Percentiles rank a stretch among this genome's conserved stretches.
These are phyloP conservation scores for Theonella swinhoei DNA, from an alignment of 37 sponge, comb jelly and placozoan genomes.

Conservation along the genomic window DNA sequence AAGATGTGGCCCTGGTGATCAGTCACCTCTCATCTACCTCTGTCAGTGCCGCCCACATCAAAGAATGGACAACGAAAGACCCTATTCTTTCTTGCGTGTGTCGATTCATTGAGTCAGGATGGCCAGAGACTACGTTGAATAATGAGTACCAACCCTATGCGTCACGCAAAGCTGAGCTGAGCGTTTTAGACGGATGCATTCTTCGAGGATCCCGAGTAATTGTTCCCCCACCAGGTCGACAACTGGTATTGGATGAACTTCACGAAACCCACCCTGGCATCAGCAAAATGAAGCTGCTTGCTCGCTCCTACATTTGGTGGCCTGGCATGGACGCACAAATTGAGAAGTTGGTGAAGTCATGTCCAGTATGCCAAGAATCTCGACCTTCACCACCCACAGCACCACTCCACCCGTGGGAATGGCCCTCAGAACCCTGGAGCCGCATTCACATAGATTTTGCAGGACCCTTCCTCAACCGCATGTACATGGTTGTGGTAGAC, in stretches of 20 bases:
- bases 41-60: no score
- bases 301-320: conserved; percentile 40
- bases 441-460: conserved; percentile 24
- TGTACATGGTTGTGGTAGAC: conserved; percentile 8
- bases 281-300: conserved; percentile 28
- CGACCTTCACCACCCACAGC: conserved; percentile 10
- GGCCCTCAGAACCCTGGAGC: conserved; percentile 13
- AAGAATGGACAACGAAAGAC: neutral
- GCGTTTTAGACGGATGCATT: no score
- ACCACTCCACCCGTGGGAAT: conserved; percentile 37
- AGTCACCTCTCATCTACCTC: no score
- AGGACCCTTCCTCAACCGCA: conserved; percentile 5
- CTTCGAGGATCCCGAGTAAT: conserved; percentile 11
- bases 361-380: neutral
- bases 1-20: no score
- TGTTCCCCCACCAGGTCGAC: conserved; percentile 1
- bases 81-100: neutral
- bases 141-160: no score
- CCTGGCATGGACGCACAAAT: conserved; percentile 40
- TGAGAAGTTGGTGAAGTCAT: no score
- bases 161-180: no score
- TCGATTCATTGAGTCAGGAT: neutral
- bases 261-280: conserved; percentile 45
- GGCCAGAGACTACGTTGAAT: neutral
- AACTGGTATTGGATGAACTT: neutral